Base-by-base conservation (phyloP, 2,113 vertebrate genomes). In the Oreochromis tanganicae region DNA sequence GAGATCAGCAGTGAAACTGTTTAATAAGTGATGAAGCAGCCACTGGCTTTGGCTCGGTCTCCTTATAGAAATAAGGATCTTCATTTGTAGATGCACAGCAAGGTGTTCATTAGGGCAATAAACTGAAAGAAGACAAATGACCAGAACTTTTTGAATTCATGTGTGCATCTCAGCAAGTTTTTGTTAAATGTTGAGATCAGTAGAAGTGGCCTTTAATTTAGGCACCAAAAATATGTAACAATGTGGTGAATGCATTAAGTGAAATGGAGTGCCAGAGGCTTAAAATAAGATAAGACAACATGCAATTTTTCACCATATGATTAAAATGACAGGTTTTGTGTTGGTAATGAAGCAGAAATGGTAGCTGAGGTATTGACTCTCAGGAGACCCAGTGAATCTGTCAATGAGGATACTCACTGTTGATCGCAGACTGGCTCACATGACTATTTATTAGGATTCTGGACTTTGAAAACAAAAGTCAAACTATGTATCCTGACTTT, bases 21-120 rank as follows among this genome's bases (percentile, higher is more conserved):
- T 94, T 79, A 93, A 94, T 94, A 93, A 94, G 85, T 84, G 84
- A 94, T 93, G 91, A 93, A 81, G 59, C 79, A 78, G 87, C 91
- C 43, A 50, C 71, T 41, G 68, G 75, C 90, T 82, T 85, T 43
- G 91, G 87, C 57, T 84, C 17, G 86, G 61, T 86, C 82, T 85
- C 56, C 66, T 83, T 34, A 41, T 75, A 66, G 78, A 87, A 78
- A 91, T 87, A 73, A 93, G 91, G 87, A 29, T 43, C 61, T 68
- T 21, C 34, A 38, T 43, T 43, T 29, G 16, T 9, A 55, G 48
- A 50, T 52, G 66, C 41, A 9, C 63, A 75, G 14, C 43, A n/a
- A 41, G 50, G 56, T 32, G 41, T 50, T 66, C 48, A 21, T 10
- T 12, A 10, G 68, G 17, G 1, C 17, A 24, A 1, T 4, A 2